Conservation (phyloP, 2,797 vertebrate genomes). For the Xenops minutus region DNA sequence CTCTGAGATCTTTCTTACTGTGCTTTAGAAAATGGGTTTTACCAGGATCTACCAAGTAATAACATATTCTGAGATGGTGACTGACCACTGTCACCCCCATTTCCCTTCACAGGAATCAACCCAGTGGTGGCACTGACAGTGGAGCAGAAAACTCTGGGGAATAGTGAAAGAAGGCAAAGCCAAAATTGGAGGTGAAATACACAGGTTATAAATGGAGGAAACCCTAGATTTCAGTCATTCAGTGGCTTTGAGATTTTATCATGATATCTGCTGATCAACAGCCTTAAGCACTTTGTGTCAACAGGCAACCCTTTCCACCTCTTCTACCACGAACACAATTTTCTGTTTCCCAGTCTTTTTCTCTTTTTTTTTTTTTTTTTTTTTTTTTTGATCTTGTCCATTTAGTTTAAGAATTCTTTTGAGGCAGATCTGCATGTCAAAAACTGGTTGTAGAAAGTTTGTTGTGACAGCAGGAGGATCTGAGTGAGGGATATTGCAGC, state of each 20-base stretch:
- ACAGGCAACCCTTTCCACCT: neutral
- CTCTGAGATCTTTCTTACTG: neutral
- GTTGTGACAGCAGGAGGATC: neutral
- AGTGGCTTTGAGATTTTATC: neutral
- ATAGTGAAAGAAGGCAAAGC: neutral
- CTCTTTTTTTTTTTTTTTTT: neutral
- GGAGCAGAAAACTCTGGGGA: neutral
- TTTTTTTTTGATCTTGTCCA: neutral
- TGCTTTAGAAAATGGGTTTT: neutral
- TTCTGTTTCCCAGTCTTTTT: neutral
- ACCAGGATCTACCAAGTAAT: neutral
- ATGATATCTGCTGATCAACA: neutral
- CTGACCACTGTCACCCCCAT: neutral
- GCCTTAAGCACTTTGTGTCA: neutral
- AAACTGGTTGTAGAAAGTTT: neutral
- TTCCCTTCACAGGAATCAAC: neutral
- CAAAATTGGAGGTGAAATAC: neutral
- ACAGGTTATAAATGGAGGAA: neutral
- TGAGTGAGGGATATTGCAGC: neutral
- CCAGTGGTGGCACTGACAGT: accelerated
- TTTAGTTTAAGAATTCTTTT: neutral
- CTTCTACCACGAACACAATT: neutral
- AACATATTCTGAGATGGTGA: neutral
- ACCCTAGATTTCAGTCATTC: neutral
- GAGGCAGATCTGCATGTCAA: neutral